These are phyloP conservation scores for Eudyptes chrysolophus DNA, from an alignment of 2,113 vertebrate species.

Conservation along the genomic window DNA sequence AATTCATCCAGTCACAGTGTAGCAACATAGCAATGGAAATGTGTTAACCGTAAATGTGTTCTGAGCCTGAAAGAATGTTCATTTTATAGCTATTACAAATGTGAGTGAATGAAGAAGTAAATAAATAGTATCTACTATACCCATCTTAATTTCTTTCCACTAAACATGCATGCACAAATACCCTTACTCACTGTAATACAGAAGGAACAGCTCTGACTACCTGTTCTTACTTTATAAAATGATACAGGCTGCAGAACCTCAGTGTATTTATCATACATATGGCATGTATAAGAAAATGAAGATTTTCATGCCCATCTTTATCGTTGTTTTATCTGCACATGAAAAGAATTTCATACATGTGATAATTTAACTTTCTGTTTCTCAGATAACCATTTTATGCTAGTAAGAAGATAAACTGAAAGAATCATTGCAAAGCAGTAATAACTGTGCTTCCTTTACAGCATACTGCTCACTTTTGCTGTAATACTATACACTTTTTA, in stretches of 20 bases:
- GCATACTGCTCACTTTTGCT: background rate
- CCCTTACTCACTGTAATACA: background rate
- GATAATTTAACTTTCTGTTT: background rate
- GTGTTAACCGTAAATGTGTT: background rate
- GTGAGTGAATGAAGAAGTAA: background rate
- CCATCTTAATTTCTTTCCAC: background rate
- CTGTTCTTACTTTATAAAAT: background rate
- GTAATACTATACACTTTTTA: background rate
- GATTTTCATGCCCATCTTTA: fast-evolving
- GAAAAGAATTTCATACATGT: background rate
- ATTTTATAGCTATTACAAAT: background rate
- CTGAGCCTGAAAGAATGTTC: background rate
- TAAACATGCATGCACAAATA: background rate
- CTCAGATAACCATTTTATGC: background rate
- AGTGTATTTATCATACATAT: background rate
- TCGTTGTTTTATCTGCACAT: background rate
- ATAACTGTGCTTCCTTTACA: background rate
- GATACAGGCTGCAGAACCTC: background rate
- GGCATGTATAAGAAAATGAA: background rate
- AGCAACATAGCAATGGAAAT: background rate
- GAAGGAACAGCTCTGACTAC: background rate
- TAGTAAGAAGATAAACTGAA: background rate
- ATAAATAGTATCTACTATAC: background rate
- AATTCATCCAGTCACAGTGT: background rate
- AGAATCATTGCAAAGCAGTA: background rate